Evolutionary conservation across 2,888 invertebrate species (phyloP), one percentile per base, ranked within the genome.

Genomic region (Altica lythri): DNA sequence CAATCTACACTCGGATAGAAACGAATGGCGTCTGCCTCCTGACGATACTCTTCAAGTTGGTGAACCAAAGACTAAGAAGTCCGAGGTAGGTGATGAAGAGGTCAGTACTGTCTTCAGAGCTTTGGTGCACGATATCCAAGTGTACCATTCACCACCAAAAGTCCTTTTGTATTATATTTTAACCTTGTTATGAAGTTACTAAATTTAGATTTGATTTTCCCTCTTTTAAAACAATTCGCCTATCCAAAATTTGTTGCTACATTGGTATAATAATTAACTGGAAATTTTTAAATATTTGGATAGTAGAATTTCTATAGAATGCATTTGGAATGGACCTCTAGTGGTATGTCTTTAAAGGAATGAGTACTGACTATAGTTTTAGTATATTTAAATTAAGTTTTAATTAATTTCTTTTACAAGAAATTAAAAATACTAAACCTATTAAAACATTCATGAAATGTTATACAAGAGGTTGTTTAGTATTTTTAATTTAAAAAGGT

Each of bases 31-130:
- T 79, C 84, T 92, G 79, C 91, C 91, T 79, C 91, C 91, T 75
- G 92, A 92, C 82, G 92, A 92, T 82, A 92, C 92, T 69, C 85
- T 92, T 69, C 92, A 92, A 81, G 92, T 92, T 77, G 90, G 87
- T 80, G 91, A 90, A 83, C 88, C 90, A 75, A 88, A 91, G 80
- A 83, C 86, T 78, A 92, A 92, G 79, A 82, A 82, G 76, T 81
- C 80, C 69, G 82, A 84, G 83, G 83, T 83, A 79, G 77, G 77
- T 76, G 73, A 72, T 65, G 85, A 86, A 75, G 84, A 84, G 79
- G 84, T 83, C 71, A 78, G 76, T 76, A 76, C 72, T 18, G 13
- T 37, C 29, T 69, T 67, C 53, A 42, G 42, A 19, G 22, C n/a
- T n/a, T n/a, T 19, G 27, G n/a, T 27, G 27, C n/a, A 2, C 27